Conservation (phyloP, 2,888 invertebrate genomes). For the Periphyllus acericola region DNA sequence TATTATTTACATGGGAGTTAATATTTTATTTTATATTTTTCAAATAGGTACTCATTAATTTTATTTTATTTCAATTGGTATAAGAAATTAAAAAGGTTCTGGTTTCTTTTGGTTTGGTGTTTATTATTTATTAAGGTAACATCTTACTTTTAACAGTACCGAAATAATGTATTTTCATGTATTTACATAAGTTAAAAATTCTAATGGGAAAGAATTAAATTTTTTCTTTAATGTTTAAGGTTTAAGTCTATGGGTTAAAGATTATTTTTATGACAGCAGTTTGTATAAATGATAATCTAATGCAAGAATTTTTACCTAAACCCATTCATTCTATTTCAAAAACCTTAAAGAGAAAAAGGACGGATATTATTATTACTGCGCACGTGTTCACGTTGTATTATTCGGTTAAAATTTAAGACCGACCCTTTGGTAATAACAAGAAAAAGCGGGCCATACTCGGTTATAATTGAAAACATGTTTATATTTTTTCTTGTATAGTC, state of each 20-base stretch:
- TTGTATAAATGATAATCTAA: conserved; percentile 30
- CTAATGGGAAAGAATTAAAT: background rate
- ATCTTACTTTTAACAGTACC: background rate
- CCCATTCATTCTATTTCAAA: conserved; percentile 16
- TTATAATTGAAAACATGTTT: conserved; percentile 58
- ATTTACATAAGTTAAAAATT: background rate
- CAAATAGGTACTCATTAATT: background rate
- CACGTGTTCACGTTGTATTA: conserved; percentile 42
- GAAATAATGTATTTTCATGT: background rate
- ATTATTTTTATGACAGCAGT: conserved; percentile 36
- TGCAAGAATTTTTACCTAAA: conserved; percentile 40
- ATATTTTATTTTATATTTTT: no score
- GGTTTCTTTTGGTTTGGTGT: background rate
- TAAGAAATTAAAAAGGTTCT: background rate
- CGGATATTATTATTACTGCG: conserved; percentile 29
- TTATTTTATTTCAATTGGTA: background rate
- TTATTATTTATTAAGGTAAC: background rate
- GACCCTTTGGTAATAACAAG: conserved; percentile 53
- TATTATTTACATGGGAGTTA: background rate
- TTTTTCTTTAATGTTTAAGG: background rate
- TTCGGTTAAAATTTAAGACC: conserved; percentile 15
- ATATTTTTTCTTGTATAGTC: conserved; percentile 5
- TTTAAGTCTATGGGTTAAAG: background rate
- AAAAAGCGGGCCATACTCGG: conserved; percentile 13
- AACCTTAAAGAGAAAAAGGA: conserved; percentile 35